A percentile compares a stretch with the other conserved stretches of the same genome.
These are phyloP conservation scores for Parnassius smintheus DNA, from an alignment of 2,888 invertebrate genomes.

Conservation along the genomic window DNA sequence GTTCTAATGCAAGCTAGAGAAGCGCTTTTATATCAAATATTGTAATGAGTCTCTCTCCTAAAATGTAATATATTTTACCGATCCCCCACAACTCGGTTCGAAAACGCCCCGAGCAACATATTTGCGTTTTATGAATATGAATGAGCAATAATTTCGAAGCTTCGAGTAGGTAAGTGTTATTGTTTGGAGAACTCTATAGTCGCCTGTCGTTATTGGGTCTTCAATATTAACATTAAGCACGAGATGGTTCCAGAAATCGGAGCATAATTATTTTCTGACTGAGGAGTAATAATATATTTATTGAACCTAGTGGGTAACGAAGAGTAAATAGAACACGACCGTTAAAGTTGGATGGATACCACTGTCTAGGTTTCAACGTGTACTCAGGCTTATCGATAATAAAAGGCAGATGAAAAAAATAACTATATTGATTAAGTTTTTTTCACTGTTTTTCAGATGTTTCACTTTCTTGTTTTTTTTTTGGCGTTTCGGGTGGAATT, in stretches of 20 bases:
- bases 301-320: slow-evolving; percentile 11
- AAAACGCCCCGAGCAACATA: slow-evolving; percentile 38
- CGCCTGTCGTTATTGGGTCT: slow-evolving; percentile 13
- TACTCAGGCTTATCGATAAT: slow-evolving; percentile 25
- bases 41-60: slow-evolving; percentile 38
- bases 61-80: slow-evolving; percentile 34
- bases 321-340: slow-evolving; percentile 1
- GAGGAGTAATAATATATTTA: slow-evolving; percentile 15
- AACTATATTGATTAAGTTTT: too few species aligned
- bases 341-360: slow-evolving; percentile 40
- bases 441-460: too few species aligned
- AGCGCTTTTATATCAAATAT: slow-evolving; percentile 40
- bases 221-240: slow-evolving; percentile 23
- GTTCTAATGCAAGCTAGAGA: slow-evolving; percentile 26
- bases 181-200: slow-evolving; percentile 45
- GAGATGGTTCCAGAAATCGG: slow-evolving; percentile 14
- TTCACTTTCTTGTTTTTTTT: too few species aligned
- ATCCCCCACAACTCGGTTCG: slow-evolving; percentile 23
- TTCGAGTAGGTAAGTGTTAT: slow-evolving; percentile 65
- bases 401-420: too few species aligned
- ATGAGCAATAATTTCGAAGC: slow-evolving; percentile 57
- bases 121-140: slow-evolving; percentile 64
- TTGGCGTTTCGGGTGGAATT: too few species aligned
- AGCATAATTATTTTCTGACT: slow-evolving; percentile 12
- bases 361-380: slow-evolving; percentile 70